A percentile compares a stretch with the other conserved stretches of the same genome.
Conservation (phyloP, 2,888 invertebrate species). For the Pyrochroa serraticornis region DNA sequence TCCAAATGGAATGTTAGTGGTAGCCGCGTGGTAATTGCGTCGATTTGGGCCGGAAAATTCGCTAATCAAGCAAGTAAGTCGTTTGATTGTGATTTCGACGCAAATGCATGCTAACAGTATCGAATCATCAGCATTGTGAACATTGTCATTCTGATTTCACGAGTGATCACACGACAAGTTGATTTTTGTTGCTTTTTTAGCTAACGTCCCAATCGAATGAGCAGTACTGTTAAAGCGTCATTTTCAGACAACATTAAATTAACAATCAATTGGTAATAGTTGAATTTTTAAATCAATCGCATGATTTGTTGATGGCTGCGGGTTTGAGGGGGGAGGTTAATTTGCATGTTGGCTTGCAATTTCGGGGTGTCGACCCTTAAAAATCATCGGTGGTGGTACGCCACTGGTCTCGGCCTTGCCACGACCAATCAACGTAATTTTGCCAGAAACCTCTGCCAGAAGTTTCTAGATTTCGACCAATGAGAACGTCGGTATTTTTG, state of each 20-base stretch:
- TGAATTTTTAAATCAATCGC: conserved; percentile 26
- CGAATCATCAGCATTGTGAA: too few relatives aligned
- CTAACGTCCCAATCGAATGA: conserved; percentile 50
- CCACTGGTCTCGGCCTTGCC: conserved; percentile 33
- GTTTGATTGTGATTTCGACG: not conserved
- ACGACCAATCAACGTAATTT: conserved; percentile 36
- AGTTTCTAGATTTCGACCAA: conserved; percentile 52
- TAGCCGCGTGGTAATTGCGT: not conserved
- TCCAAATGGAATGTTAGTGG: conserved; percentile 19
- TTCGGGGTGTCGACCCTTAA: not conserved
- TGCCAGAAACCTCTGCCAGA: conserved; percentile 60
- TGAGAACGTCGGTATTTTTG: conserved; percentile 40
- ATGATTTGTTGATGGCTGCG: conserved; percentile 27
- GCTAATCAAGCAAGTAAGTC: conserved; percentile 12
- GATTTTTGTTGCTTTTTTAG: conserved; percentile 37
- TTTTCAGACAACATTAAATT: conserved; percentile 60
- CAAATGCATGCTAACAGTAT: not conserved
- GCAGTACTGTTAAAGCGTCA: conserved; percentile 59
- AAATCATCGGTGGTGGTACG: conserved; percentile 24
- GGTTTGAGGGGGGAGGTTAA: conserved; percentile 6
- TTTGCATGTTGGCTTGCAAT: not conserved
- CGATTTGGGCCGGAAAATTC: not conserved
- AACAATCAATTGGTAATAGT: conserved; percentile 57
- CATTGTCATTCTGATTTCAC: too few relatives aligned
- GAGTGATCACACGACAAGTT: not conserved